Evolutionary conservation across 92 coral and sea anemone genomes (phyloP), one percentile per base, ranked within the genome.

Genomic region (Phenganax subtilis): DNA sequence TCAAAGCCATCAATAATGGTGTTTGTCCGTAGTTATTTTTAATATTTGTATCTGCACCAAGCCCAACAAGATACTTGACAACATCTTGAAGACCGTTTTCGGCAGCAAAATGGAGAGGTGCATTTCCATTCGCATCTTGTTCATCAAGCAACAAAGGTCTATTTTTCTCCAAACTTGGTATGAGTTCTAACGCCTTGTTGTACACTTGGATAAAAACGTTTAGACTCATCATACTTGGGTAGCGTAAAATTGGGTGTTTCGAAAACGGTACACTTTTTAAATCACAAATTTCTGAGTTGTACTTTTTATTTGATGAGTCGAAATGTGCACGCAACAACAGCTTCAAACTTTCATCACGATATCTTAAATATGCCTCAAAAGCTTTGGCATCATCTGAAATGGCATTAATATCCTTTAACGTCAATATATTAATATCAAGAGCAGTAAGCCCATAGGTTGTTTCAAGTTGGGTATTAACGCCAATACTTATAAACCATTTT

Each of bases 401-500:
- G 25, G 25, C 25, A 20, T 20, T 20, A 20, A 20, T 20, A 20
- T 20, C 25, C 25, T 20, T 20, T 20, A 20, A 20, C 25, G 25
- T 20, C 25, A 20, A 20, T 20, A 20, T 20, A 20, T 20, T 20
- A 20, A 90, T 71, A 7, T 57, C 31, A 65, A 88, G 67, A 27
- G 91, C 80, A 66, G 74, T 75, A 16, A 88, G 57, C 89, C 0
- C 80, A 66, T 7, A 77, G 73, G 25, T 20, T 55, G 89, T 86
- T 12, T 55, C 8, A 12, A 65, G 3, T 1, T 76, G 52, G 0
- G 80, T 75, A 66, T 87, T 75, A 6, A 91, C 91, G 3, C 91
- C 91, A 85, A 80, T 77, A 0, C 81, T 76, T 6, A 87, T 74
- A 25, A 92, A 81, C 59, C 7, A 75, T 10, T 84, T 82, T 0